Evolutionary conservation across 2,797 vertebrate genomes (phyloP), one percentile per base, ranked within the genome.

Genomic region (Rhinatrema bivittatum): DNA sequence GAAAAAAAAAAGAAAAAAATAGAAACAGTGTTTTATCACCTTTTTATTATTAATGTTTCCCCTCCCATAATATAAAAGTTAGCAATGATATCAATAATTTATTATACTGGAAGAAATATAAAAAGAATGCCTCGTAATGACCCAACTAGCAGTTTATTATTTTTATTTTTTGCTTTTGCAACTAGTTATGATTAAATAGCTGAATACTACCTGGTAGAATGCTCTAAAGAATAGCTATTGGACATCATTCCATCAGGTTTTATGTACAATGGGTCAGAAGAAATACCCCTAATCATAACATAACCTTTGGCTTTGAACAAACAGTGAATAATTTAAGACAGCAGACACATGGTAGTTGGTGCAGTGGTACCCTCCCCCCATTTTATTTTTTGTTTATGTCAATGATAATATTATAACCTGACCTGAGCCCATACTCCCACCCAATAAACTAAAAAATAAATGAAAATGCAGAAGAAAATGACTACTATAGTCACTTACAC

Each of bases 81-180:
- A 87, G 85, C 83, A 91, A 83, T 91, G 87, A 89, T 91, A 92
- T 86, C 85, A 89, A 91, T 90, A 81, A 82, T 87, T 87, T 82
- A 82, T 80, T 88, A 87, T 88, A 91, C 78, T 87, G 88, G 88
- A 94, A 90, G 87, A 89, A 87, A 87, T 89, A 91, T 89, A 93
- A 89, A 91, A 91, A 90, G 82, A 91, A 91, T 80, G 85, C 74
- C 74, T 85, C 64, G 82, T 61, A 76, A 87, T 87, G 85, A 74
- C 74, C 78, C 89, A 85, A 85, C 76, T 82, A 87, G 70, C 75
- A 63, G 60, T 16, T 80, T 24, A 32, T 4, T 29, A 28, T 23
- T 16, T 39, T 5, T 9, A 21, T 21, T 21, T 13, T 75, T 81
- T 79, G 78, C 76, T 80, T 82, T 81, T 76, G 75, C 71, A 73